These are phyloP conservation scores for Mesaphorura yosii DNA, from an alignment of 1,140 invertebrate genomes.

Conservation along the genomic window DNA sequence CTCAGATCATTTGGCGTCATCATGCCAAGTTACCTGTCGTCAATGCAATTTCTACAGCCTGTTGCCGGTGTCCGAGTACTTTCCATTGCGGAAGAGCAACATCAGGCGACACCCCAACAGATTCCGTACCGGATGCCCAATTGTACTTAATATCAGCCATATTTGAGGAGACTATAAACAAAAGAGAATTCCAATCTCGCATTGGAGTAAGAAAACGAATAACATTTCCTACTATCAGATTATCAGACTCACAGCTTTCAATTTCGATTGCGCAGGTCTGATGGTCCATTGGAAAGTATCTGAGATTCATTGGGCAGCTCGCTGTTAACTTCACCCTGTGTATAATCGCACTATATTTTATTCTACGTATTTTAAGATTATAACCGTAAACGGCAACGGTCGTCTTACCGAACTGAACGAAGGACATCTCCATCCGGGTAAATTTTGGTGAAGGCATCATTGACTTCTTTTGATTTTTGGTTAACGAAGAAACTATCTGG, in stretches of 20 bases:
- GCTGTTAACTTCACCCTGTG: conserved; percentile 60
- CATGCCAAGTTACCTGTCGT: too few relatives aligned
- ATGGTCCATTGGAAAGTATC: conserved; percentile 49
- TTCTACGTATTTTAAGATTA: background rate
- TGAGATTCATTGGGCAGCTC: conserved; percentile 46
- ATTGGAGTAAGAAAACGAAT: too few relatives aligned
- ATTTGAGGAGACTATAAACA: too few relatives aligned
- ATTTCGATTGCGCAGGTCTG: conserved; percentile 31
- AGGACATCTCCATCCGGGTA: conserved; percentile 86
- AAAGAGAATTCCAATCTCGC: too few relatives aligned
- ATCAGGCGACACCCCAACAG: conserved; percentile 80
- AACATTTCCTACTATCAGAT: too few relatives aligned
- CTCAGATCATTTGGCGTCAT: too few relatives aligned
- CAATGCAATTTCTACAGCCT: conserved; percentile 79
- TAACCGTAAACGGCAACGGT: background rate
- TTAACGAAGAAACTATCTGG: conserved; percentile 83
- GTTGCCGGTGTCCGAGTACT: conserved; percentile 76
- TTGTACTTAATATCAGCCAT: conserved; percentile 93
- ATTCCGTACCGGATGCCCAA: conserved; percentile 84
- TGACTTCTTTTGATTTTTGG: conserved; percentile 90
- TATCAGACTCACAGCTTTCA: conserved; percentile 34
- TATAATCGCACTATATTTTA: conserved; percentile 34
- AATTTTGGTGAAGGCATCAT: conserved; percentile 89
- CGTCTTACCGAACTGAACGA: conserved; percentile 78
- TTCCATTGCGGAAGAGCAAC: conserved; percentile 91